Conservation (phyloP, 2,113 vertebrate species). For the Malurus alboscapulatus region DNA sequence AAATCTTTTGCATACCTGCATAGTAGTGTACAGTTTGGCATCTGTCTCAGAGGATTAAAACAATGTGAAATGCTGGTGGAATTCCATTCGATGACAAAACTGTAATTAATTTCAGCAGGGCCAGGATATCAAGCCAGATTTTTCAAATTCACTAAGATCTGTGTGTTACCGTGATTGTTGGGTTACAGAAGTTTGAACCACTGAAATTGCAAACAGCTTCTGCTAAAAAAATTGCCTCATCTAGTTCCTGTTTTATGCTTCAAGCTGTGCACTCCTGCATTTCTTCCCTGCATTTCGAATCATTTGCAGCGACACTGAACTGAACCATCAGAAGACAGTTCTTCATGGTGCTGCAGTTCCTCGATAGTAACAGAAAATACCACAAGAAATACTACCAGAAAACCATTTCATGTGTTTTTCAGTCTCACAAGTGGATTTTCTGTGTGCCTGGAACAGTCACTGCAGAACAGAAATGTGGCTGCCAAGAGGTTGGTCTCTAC, state of each 20-base stretch:
- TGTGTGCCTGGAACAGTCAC: background rate
- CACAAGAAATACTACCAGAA: background rate
- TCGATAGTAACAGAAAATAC: background rate
- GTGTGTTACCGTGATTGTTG: background rate
- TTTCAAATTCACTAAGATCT: background rate
- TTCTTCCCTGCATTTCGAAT: background rate
- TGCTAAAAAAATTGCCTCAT: background rate
- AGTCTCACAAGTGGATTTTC: background rate
- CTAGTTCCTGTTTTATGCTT: background rate
- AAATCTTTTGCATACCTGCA: background rate
- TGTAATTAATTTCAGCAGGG: background rate
- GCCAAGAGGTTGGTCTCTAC: background rate
- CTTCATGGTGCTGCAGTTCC: background rate
- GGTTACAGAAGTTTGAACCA: background rate
- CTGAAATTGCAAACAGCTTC: background rate
- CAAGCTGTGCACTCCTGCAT: background rate
- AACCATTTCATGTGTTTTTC: constrained; percentile 13
- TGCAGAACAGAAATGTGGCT: constrained; percentile 6
- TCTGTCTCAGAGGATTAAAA: background rate
- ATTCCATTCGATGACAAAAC: background rate
- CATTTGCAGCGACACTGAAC: background rate
- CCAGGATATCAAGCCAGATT: background rate
- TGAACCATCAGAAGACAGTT: background rate
- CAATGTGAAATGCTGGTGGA: background rate
- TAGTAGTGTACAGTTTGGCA: background rate